phyloP scores from a whole-genome alignment of 2,113 vertebrate species.

The Crotalus helleri region DNA sequence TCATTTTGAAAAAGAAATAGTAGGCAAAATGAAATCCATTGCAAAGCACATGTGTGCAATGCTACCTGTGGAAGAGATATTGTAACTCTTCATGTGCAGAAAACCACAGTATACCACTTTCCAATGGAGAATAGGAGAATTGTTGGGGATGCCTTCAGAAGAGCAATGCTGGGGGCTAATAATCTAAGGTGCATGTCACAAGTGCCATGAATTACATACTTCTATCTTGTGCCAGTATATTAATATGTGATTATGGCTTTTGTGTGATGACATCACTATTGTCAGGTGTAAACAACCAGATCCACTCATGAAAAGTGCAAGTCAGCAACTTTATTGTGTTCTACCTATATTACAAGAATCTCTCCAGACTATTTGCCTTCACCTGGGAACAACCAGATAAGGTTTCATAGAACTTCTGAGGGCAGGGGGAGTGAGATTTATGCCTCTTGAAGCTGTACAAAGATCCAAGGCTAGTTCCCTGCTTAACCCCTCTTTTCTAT shows the following conservation, averaged over 20 bases:
- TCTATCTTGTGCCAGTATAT: background rate
- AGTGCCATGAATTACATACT: background rate
- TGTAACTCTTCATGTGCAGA: background rate
- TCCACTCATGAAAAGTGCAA: background rate
- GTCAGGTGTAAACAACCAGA: background rate
- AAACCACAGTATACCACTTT: no score
- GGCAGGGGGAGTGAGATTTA: background rate
- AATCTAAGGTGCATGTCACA: background rate
- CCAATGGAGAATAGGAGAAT: background rate
- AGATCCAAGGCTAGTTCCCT: background rate
- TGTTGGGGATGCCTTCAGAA: background rate
- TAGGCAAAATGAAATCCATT: background rate
- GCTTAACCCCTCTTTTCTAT: background rate
- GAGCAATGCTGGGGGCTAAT: background rate
- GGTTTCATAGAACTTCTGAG: background rate
- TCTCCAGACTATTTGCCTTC: background rate
- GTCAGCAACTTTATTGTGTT: background rate
- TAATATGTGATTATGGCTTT: background rate
- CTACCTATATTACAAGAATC: background rate
- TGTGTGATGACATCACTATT: background rate
- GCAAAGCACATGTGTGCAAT: background rate
- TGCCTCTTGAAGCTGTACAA: background rate
- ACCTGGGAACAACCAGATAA: background rate
- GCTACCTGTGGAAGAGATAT: background rate
- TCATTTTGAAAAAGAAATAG: background rate